Percentiles rank a stretch among this genome's conserved stretches.
These are phyloP conservation scores for Xestoiulus laeticollis DNA, from an alignment of 2,888 invertebrate species.

Conservation along the genomic window DNA sequence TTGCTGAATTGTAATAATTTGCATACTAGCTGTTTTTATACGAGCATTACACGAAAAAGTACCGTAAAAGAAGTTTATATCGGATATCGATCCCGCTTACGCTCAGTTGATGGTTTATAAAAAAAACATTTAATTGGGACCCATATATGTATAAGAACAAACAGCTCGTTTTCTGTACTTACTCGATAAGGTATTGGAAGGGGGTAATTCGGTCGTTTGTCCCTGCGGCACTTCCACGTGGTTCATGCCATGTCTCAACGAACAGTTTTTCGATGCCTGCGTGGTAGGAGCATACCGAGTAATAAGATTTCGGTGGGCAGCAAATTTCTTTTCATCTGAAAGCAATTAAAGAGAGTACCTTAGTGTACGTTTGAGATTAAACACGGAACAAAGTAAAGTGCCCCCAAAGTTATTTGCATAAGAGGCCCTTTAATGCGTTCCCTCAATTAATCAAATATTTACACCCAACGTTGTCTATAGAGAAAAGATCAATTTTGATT, in stretches of 20 bases:
- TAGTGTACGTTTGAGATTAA: not conserved
- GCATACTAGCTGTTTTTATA: too few species aligned
- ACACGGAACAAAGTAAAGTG: conserved; percentile 16
- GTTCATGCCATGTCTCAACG: conserved; percentile 23
- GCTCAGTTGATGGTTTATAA: too few species aligned
- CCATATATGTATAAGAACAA: not conserved
- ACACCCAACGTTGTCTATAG: not conserved
- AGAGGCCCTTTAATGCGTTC: not conserved
- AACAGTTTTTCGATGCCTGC: conserved; percentile 44
- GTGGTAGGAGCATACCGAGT: conserved; percentile 20
- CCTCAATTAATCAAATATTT: conserved; percentile 26
- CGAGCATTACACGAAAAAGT: too few species aligned
- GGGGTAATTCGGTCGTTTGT: not conserved
- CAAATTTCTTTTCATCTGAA: conserved; percentile 51
- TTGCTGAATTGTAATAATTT: too few species aligned
- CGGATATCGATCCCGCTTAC: too few species aligned
- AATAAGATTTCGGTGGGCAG: conserved; percentile 43
- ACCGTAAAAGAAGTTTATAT: too few species aligned
- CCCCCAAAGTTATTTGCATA: not conserved
- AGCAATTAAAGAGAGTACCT: not conserved
- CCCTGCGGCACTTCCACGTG: conserved; percentile 28
- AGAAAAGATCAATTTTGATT: conserved; percentile 26
- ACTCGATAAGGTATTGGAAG: conserved; percentile 16
- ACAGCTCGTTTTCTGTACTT: too few species aligned
- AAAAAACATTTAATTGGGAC: not conserved